Base-by-base conservation (phyloP, 30 jellyfish, hydroid and myxozoan genomes). In the Hydractinia echinata region DNA sequence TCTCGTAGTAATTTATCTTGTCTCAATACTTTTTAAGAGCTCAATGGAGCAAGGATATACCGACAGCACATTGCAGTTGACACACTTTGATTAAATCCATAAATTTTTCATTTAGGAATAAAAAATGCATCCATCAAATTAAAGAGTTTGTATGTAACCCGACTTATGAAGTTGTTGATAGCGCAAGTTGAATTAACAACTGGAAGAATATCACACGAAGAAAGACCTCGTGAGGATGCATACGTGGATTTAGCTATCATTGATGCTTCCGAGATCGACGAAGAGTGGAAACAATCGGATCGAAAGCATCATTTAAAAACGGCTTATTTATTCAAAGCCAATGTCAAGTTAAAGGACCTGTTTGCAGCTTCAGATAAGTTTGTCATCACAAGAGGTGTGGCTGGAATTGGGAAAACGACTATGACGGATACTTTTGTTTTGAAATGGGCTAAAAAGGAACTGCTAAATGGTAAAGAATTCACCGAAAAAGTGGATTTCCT, bases 231-330 rank as follows among this genome's bases (percentile, higher is more conserved):
- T 18, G 66, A 71, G 51, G 81, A 71, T 20, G 81, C 61, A 19
- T 71, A 71, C 51, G 81, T 71, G 39, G 81, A 71, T 30, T 52
- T 71, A 8, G 81, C 81, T 71, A 50, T 71, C 49, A 20, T 71
- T 30, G 81, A 71, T 19, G 81, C 81, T 15, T 30, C 39, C 61
- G 81, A 30, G 51, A 20, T 8, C 39, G 81, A 71, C 53, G 81
- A 71, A n/a, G 44, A 52, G 44, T 71, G 55, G 81, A 71, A n/a
- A 20, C 55, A 71, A 1, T 71, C 81, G 0, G 81, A 71, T 50
- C 66, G 44, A 9, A 60, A 71, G 18, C 7, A 30, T 9, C 61
- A 20, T 7, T 19, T n/a, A 50, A 71, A 71, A 50, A 30, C 55
- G 8, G n/a, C 49, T 20, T 50, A 71, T 71, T 52, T 71, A 11